These are phyloP conservation scores for Lathamus discolor DNA, from an alignment of 2,113 vertebrate genomes.

Conservation along the genomic window DNA sequence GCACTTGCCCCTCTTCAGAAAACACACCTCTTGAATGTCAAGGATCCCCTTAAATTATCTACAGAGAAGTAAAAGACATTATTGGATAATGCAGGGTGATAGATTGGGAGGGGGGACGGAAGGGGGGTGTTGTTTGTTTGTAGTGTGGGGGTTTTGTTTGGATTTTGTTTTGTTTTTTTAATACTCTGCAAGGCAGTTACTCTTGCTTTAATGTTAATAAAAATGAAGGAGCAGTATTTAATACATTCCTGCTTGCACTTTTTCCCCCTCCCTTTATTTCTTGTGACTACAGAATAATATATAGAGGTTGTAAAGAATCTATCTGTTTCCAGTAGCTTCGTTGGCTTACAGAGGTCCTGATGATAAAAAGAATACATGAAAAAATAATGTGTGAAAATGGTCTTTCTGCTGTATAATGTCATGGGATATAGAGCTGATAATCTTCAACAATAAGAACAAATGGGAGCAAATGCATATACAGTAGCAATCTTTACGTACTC, in stretches of 20 bases:
- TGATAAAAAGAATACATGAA: conserved; percentile 25
- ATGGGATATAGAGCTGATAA: background rate
- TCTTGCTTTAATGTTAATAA: background rate
- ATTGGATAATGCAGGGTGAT: background rate
- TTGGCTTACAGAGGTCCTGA: background rate
- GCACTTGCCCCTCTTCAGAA: background rate
- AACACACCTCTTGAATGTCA: background rate
- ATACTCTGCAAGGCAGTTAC: background rate
- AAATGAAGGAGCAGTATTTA: background rate
- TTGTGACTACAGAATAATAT: background rate
- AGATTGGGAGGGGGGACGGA: background rate
- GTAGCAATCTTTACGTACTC: background rate
- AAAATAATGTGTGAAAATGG: background rate
- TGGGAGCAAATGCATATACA: background rate
- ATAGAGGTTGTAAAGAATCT: background rate
- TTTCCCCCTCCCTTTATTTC: background rate
- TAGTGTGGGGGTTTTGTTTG: background rate
- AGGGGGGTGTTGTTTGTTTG: background rate
- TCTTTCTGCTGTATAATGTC: conserved; percentile 1
- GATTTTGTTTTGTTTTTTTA: background rate
- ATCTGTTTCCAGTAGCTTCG: background rate
- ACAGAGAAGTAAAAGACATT: background rate
- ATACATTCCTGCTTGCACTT: background rate
- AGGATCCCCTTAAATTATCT: background rate
- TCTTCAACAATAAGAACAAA: background rate